Conservation (phyloP, 2,113 vertebrate genomes). For the Murina feae region DNA sequence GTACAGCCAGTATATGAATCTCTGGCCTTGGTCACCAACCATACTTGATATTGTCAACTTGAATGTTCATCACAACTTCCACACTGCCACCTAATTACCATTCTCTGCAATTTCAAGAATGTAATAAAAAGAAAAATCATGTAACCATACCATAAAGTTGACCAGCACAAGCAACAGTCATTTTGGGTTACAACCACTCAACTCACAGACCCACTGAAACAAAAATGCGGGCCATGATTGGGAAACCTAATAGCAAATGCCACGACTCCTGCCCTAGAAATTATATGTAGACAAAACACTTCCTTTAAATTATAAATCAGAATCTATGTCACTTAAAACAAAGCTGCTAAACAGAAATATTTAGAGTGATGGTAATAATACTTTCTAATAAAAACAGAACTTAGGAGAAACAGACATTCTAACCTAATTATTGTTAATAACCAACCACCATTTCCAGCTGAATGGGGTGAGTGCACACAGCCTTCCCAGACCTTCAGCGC, state of each 20-base stretch:
- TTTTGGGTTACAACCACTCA: background rate
- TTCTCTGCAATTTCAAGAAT: background rate
- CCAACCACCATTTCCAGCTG: no score
- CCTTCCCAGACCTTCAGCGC: background rate
- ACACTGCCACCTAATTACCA: background rate
- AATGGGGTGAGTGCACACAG: background rate
- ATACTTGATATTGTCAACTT: background rate
- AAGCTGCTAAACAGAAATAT: background rate
- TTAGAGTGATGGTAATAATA: background rate
- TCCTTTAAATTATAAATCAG: background rate
- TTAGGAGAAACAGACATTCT: background rate
- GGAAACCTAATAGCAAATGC: background rate
- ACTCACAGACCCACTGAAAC: background rate
- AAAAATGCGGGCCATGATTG: background rate
- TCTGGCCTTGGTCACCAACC: background rate
- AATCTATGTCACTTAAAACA: background rate
- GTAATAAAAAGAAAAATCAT: background rate
- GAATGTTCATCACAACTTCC: background rate
- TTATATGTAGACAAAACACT: background rate
- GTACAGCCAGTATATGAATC: fast-evolving
- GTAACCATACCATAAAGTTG: background rate
- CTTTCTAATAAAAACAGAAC: background rate
- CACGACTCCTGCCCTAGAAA: background rate
- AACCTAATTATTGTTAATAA: background rate
- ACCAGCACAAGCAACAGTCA: background rate